Evolutionary conservation across 2,797 vertebrate genomes (phyloP).

Genomic region (Chaunax sp.): DNA sequence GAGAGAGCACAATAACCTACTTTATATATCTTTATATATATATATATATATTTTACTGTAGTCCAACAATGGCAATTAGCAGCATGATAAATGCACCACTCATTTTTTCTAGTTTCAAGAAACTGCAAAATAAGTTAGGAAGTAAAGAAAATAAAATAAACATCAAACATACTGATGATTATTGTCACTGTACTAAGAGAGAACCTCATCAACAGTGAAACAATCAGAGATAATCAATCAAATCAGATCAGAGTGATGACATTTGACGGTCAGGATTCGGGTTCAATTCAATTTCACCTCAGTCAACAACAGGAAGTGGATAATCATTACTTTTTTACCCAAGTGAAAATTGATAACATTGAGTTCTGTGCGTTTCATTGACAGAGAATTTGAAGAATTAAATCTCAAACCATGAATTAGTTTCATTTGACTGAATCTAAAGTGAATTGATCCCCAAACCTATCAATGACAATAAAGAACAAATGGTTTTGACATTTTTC

Average conservation of each 20-base stretch:
- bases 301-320: slow-evolving; percentile 35
- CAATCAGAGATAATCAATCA: slow-evolving; percentile 71
- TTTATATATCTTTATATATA: slow-evolving; percentile 47
- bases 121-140: slow-evolving; percentile 75
- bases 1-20: slow-evolving; percentile 79
- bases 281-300: slow-evolving; percentile 51
- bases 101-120: slow-evolving; percentile 70
- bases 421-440: slow-evolving; percentile 46
- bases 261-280: slow-evolving; percentile 42
- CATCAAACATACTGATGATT: slow-evolving; percentile 81
- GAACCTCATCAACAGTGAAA: slow-evolving; percentile 81
- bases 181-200: slow-evolving; percentile 83
- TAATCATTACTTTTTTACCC: neutral
- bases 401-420: slow-evolving; percentile 9
- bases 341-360: slow-evolving; percentile 53
- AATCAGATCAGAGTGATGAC: slow-evolving; percentile 71
- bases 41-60: neutral
- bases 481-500: slow-evolving; percentile 70
- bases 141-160: slow-evolving; percentile 78
- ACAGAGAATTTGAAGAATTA: slow-evolving; percentile 8
- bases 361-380: slow-evolving; percentile 21
- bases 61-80: slow-evolving; percentile 82
- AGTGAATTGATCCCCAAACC: slow-evolving; percentile 56
- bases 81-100: slow-evolving; percentile 82
- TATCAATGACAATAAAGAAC: slow-evolving; percentile 77